A percentile compares a stretch with the other conserved stretches of the same genome.
phyloP scores from a whole-genome alignment of 2,888 invertebrate species.

The Lithophane semibrunnea region DNA sequence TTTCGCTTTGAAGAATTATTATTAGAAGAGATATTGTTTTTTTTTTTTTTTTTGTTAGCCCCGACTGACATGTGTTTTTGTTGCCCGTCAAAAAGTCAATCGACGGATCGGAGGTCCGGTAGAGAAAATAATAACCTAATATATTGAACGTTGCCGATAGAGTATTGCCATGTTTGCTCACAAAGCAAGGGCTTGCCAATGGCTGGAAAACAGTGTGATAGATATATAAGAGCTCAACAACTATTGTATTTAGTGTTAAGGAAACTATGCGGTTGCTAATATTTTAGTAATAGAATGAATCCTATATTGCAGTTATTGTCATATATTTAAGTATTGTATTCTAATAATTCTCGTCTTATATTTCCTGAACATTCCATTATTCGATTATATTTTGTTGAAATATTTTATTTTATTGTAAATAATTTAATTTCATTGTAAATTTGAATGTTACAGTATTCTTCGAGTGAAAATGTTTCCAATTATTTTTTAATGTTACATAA shows the following conservation, averaged over 20 bases:
- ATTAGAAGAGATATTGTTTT: constrained; percentile 15
- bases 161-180: constrained; percentile 85
- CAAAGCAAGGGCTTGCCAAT: constrained; percentile 83
- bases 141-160: constrained; percentile 75
- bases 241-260: constrained; percentile 77
- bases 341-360: constrained; percentile 75
- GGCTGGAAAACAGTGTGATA: constrained; percentile 84
- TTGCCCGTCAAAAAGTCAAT: constrained; percentile 58
- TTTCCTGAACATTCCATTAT: constrained; percentile 82
- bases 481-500: constrained; percentile 65
- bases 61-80: constrained; percentile 39
- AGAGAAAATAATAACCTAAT: constrained; percentile 58
- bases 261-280: constrained; percentile 81
- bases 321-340: constrained; percentile 75
- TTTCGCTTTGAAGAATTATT: constrained; percentile 46
- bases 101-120: constrained; percentile 53
- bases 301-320: constrained; percentile 76
- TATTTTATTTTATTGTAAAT: constrained; percentile 68
- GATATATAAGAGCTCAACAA: constrained; percentile 84
- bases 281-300: constrained; percentile 78
- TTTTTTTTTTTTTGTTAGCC: constrained; percentile 41
- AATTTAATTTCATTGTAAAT: constrained; percentile 64
- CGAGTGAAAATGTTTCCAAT: constrained; percentile 52
- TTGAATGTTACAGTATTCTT: constrained; percentile 64
- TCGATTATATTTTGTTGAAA: constrained; percentile 65